phyloP scores from a whole-genome alignment of 2,797 vertebrate genomes.

The Antennarius maculatus region DNA sequence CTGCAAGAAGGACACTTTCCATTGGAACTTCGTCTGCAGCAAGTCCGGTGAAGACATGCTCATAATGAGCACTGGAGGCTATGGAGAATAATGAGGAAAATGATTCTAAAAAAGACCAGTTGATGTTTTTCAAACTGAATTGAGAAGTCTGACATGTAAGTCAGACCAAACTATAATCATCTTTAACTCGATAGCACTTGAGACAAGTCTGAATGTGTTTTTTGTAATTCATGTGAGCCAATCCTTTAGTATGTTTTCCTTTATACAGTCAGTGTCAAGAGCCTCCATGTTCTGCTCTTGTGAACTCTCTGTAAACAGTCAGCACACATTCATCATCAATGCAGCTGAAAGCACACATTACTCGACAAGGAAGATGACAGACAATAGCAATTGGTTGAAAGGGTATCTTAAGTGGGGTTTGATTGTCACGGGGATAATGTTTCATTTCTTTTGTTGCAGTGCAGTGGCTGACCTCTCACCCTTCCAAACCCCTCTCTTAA shows the following conservation, averaged over 20 bases:
- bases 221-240: not conserved
- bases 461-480: conserved; percentile 55
- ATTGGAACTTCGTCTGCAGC: no score
- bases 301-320: conserved; percentile 19
- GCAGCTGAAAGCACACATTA: conserved; percentile 56
- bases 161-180: not conserved
- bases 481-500: conserved; percentile 49
- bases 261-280: conserved; percentile 3
- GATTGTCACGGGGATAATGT: conserved; percentile 74
- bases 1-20: no score
- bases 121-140: not conserved
- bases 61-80: not conserved
- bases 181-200: not conserved
- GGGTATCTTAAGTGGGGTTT: conserved; percentile 48
- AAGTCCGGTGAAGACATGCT: not conserved
- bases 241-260: not conserved
- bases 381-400: conserved; percentile 74
- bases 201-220: not conserved
- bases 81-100: not conserved
- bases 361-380: conserved; percentile 63
- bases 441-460: conserved; percentile 72
- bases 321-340: conserved; percentile 47
- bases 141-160: not conserved
- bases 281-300: conserved; percentile 5
- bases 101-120: not conserved